phyloP scores from a whole-genome alignment of 2,888 invertebrate species.

The Danaus chrysippus region DNA sequence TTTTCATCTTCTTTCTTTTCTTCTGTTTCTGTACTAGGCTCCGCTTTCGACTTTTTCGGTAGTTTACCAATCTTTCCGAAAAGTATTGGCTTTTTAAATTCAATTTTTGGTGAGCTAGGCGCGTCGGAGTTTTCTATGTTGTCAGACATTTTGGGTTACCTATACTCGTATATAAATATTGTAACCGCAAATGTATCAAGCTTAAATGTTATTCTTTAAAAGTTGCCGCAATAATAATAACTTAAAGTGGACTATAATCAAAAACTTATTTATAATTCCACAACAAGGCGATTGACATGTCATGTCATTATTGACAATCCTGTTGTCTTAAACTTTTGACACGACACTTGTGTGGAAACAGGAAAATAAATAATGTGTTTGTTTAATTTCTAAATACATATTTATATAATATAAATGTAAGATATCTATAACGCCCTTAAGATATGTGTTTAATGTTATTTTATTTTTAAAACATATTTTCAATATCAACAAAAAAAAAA shows the following conservation, averaged over 20 bases:
- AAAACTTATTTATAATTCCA: neutral
- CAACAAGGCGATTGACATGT: neutral
- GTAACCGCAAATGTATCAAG: too few relatives aligned
- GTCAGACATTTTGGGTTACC: conserved; percentile 30
- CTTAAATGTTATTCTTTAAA: too few relatives aligned
- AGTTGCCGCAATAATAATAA: too few relatives aligned
- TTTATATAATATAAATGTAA: too few relatives aligned
- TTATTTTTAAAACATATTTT: too few relatives aligned
- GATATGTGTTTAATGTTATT: too few relatives aligned
- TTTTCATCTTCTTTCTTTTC: conserved; percentile 34
- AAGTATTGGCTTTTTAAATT: conserved; percentile 77
- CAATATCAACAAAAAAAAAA: too few relatives aligned
- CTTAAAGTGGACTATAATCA: too few relatives aligned
- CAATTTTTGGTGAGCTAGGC: conserved; percentile 39
- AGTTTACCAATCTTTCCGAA: conserved; percentile 75
- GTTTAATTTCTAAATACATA: neutral
- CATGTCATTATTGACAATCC: neutral
- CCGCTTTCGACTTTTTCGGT: conserved; percentile 61
- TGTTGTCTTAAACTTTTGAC: neutral
- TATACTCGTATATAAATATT: conserved; percentile 6
- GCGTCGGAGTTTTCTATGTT: conserved; percentile 29
- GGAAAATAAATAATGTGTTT: neutral
- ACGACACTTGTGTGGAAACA: neutral
- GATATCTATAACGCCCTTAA: too few relatives aligned
- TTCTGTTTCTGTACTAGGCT: conserved; percentile 39